Evolutionary conservation across 35 echinoderm and acorn worm genomes (phyloP), one percentile per base, ranked within the genome.

Genomic region (Heliocidaris erythrogramma): DNA sequence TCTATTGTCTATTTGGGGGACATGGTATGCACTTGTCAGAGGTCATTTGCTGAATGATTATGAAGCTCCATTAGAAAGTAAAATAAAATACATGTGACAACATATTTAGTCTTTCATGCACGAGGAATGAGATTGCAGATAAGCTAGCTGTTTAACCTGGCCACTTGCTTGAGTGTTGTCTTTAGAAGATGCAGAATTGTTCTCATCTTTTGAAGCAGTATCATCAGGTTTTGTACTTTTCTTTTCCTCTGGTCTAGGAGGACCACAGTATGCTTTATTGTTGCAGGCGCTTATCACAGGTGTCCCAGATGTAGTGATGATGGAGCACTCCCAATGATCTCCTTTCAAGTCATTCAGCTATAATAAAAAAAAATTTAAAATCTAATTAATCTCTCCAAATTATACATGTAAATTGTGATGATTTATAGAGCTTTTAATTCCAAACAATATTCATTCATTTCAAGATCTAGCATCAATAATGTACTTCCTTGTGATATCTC

Each of bases 271-370:
- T 21, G 65, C 21, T n/a, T 21, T 5, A 21, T 78, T 78, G 65
- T 78, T 78, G 27, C 65, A 78, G 65, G 27, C 35, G 35, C 35
- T 42, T 42, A 42, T 8, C 6, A 5, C n/a, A 21, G 18, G 4
- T 21, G 21, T 78, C 0, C 27, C 27, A 21, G 18, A 21, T n/a
- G n/a, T n/a, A n/a, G n/a, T n/a, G n/a, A n/a, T n/a, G n/a, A 7
- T 78, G 65, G 65, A 78, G 65, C 65, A 78, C 5, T 78, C 21
- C 65, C 65, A 78, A n/a, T 78, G 0, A 27, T 78, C 27, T 78
- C 65, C 65, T n/a, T 78, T 78, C 65, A 78, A n/a, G 65, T 78
- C 65, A 78, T 78, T 78, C 21, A 78, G 27, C 65, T 78, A 78
- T 78, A 60, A 42, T 3, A 42, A 42, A 42, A 42, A 42, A 42